Evolutionary conservation across 2,888 invertebrate genomes (phyloP), one percentile per base, ranked within the genome.

Genomic region (Zele albiditarsus): DNA sequence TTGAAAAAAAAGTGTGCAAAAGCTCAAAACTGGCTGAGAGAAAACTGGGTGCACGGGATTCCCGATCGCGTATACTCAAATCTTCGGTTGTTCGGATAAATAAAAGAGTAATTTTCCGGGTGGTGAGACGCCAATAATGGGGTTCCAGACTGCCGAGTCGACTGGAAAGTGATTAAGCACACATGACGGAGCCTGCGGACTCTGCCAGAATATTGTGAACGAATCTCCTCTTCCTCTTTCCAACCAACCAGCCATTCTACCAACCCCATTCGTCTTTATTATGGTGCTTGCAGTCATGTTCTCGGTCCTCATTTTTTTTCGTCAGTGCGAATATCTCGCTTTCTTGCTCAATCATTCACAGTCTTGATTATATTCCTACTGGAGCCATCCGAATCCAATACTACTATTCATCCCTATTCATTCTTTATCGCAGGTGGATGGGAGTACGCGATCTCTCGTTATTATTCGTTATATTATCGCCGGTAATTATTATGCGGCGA

Each of bases 121-220:
- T 88, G 88, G 87, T 84, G 87, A 86, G 85, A 85, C 86, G 87
- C 86, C 85, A 87, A 88, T 88, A 88, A 88, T 88, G 87, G 88
- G 87, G 84, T 86, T 86, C 87, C 87, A 86, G 86, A 85, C 86
- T 87, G 86, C 85, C 88, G 87, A 89, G 87, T 88, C 88, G 88
- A 88, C 88, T 88, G 88, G 88, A 88, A 89, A 88, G 87, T 88
- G 88, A 89, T 89, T 89, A 87, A 87, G 88, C 88, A 88, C 87
- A 88, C 89, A 89, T 87, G 89, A 88, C 85, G 84, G 86, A 87
- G 82, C 84, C 84, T 83, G 85, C 85, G 85, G 84, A 87, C 87
- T 86, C 84, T 53, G 85, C 84, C 87, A 87, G 87, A 86, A 88
- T 87, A 88, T 87, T 85, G 84, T 85, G 83, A 84, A 81, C 81